Evolutionary conservation across 2,888 invertebrate genomes (phyloP).

Genomic region (Oscheius onirici): DNA sequence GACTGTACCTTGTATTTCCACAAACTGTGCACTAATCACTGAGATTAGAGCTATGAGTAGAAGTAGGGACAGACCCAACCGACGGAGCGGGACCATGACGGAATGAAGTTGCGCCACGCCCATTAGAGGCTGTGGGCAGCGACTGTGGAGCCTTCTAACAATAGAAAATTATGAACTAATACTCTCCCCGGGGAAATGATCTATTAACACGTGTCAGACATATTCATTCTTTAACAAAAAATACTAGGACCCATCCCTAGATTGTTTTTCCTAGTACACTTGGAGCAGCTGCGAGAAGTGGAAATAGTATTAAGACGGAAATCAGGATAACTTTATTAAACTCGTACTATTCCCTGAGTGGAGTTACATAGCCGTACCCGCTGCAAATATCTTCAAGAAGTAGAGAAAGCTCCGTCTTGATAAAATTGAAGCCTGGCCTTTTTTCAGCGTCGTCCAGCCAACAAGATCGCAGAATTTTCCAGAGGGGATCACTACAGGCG

Average conservation of each 20-base stretch:
- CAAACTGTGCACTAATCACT: constrained; percentile 15
- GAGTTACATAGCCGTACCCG: constrained; percentile 18
- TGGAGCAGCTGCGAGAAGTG: too few relatives aligned
- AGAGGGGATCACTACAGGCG: constrained; percentile 13
- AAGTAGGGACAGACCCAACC: constrained; percentile 22
- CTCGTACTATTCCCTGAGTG: background rate
- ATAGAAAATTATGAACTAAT: constrained; percentile 11
- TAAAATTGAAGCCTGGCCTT: constrained; percentile 2
- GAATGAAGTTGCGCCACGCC: constrained; percentile 29
- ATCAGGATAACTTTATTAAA: too few relatives aligned
- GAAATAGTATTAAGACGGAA: too few relatives aligned
- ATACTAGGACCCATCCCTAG: too few relatives aligned
- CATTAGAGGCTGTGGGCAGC: background rate
- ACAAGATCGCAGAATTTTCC: constrained; percentile 9
- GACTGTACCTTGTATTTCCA: constrained; percentile 19
- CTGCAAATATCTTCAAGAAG: constrained; percentile 17
- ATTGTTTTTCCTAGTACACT: too few relatives aligned
- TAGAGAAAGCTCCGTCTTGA: background rate
- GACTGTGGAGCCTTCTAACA: constrained; percentile 20
- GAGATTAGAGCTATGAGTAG: constrained; percentile 9
- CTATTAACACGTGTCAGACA: background rate
- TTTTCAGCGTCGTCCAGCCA: constrained; percentile 20
- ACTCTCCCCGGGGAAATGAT: background rate
- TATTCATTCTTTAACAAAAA: background rate
- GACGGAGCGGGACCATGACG: constrained; percentile 27